phyloP scores from a whole-genome alignment of 2,888 invertebrate genomes.

The Pyrgus malvae region DNA sequence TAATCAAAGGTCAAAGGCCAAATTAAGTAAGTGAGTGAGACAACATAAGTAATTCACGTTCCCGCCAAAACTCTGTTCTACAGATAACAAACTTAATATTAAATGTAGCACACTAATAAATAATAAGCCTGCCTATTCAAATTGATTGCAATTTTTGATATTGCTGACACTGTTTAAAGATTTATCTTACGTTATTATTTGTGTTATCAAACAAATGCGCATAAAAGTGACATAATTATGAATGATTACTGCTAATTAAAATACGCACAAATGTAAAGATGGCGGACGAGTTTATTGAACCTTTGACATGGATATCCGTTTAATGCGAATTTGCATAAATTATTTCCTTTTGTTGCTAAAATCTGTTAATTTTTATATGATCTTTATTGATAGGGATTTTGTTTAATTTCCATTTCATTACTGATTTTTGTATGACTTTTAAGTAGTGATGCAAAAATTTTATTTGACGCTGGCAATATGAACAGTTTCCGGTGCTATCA shows the following conservation, averaged over 20 bases:
- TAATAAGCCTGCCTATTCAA: too few relatives aligned
- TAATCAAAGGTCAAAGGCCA: too few relatives aligned
- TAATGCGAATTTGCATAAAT: not conserved
- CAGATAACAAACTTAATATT: not conserved
- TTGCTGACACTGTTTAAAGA: not conserved
- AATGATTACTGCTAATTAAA: not conserved
- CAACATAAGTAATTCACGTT: too few relatives aligned
- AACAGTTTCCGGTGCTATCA: too few relatives aligned
- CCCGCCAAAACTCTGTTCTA: too few relatives aligned
- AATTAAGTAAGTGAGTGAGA: too few relatives aligned
- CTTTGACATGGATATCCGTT: too few relatives aligned
- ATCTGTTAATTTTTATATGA: not conserved
- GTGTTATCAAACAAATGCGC: not conserved
- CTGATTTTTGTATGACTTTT: too few relatives aligned
- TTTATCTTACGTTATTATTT: not conserved
- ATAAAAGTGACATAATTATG: not conserved
- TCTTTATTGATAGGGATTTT: too few relatives aligned
- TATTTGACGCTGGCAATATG: too few relatives aligned
- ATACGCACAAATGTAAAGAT: not conserved
- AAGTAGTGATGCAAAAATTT: too few relatives aligned
- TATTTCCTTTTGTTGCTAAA: not conserved
- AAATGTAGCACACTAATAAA: not conserved
- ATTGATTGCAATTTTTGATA: not conserved
- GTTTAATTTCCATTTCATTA: too few relatives aligned
- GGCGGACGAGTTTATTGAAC: not conserved